Base-by-base conservation (phyloP, 2,113 vertebrate species). In the Conger conger region DNA sequence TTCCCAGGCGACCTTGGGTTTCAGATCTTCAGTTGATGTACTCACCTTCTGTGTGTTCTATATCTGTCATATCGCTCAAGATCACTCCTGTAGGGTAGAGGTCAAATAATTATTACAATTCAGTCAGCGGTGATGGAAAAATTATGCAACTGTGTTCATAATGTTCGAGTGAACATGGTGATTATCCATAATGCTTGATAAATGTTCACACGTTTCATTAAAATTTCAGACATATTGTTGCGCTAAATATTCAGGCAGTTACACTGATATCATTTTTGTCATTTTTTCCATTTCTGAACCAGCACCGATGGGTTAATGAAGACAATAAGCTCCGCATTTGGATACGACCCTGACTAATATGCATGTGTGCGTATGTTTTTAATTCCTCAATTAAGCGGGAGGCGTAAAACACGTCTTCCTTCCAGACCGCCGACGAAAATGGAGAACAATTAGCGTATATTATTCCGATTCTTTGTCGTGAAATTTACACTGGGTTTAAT, bases 401-500 rank as follows among this genome's bases (percentile, higher is more conserved):
- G 68, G 68, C 11, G 68, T 73, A 73, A 84, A 88, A 86, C 86
- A 45, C 84, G 79, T 85, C 86, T 81, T 33, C 60, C 77, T 87
- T 84, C 77, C 68, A 33, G 15, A 53, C 82, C 79, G 87, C 84
- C 83, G 82, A 82, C 87, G 84, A 86, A 91, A 89, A 89, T 87
- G 86, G 88, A 89, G 88, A 94, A 92, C 95, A 94, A 97, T 97
- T 95, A 96, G 93, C 92, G 91, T 93, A 93, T 96, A 91, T 97
- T 96, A 95, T 94, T 94, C 91, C 92, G 92, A 77, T 76, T 91
- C 96, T 96, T 96, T 96, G 93, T 95, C 90, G 92, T 95, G 94
- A 96, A 93, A 96, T 97, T 96, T 97, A 97, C 96, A 93, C 93
- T 92, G 94, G 94, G 94, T 97, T 96, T 98, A 98, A 98, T 98